Percentiles rank a stretch among this genome's conserved stretches.
Evolutionary conservation across 2,113 vertebrate genomes (phyloP).

Genomic region (Cervus canadensis): DNA sequence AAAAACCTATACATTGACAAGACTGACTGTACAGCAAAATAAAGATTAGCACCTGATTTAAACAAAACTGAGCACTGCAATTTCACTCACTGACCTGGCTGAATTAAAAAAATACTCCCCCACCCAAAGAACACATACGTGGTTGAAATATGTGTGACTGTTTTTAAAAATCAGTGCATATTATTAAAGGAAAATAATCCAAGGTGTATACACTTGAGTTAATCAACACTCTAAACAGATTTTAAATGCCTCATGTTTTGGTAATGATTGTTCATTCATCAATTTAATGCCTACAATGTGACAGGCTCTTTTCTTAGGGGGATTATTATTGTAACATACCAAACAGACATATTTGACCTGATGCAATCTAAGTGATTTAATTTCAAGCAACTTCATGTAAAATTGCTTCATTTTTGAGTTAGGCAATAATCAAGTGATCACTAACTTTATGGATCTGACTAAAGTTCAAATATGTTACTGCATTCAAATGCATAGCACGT

Average conservation of each 20-base stretch:
- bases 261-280: not conserved
- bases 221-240: not conserved
- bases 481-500: constrained; percentile 17
- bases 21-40: constrained; percentile 2
- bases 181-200: constrained; percentile 32
- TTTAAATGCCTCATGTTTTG: not conserved
- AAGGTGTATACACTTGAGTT: not conserved
- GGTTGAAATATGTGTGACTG: not conserved
- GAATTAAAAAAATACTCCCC: not conserved
- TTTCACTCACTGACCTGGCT: not conserved
- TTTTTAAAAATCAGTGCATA: not conserved
- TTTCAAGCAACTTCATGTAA: not conserved
- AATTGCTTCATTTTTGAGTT: constrained; percentile 21
- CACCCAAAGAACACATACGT: not conserved
- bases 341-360: not conserved
- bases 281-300: not conserved
- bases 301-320: not conserved
- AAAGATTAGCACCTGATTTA: constrained; percentile 12
- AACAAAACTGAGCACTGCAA: not conserved
- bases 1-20: not conserved
- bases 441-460: not conserved
- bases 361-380: constrained; percentile 27
- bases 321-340: not conserved
- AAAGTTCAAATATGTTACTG: constrained; percentile 1
- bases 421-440: constrained; percentile 27